These are phyloP conservation scores for Yoshiicerus persimilis DNA, from an alignment of 1,140 invertebrate species.

Conservation along the genomic window DNA sequence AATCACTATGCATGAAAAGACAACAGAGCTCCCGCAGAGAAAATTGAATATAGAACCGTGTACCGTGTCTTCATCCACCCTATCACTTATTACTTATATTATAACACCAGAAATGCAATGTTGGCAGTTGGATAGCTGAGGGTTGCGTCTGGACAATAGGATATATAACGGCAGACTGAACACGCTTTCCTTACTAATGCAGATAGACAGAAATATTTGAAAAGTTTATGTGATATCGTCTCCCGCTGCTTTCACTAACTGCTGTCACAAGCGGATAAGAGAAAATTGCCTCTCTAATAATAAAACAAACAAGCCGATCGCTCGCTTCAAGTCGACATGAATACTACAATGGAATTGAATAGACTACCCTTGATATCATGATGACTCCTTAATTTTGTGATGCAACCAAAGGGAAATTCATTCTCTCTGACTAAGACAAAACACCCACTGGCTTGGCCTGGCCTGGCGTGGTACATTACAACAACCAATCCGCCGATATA, in stretches of 20 bases:
- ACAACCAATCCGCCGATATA: not conserved
- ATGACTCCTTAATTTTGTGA: constrained; percentile 14
- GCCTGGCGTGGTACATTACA: too few relatives aligned
- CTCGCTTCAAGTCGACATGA: not conserved
- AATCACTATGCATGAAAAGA: not conserved
- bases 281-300: constrained; percentile 11
- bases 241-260: constrained; percentile 17
- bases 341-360: not conserved
- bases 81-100: not conserved
- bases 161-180: not conserved
- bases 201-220: constrained; percentile 10
- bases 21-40: not conserved
- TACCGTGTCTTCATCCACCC: not conserved
- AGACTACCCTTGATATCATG: not conserved
- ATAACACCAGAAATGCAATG: not conserved
- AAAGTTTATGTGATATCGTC: constrained; percentile 9
- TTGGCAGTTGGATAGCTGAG: not conserved
- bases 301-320: constrained; percentile 12
- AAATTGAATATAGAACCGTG: constrained; percentile 5
- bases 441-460: not conserved
- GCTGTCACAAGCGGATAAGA: constrained; percentile 11
- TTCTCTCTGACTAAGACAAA: not conserved
- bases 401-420: not conserved
- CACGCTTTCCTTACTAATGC: not conserved
- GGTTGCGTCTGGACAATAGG: not conserved